Base-by-base conservation (phyloP, 2,797 vertebrate species). In the Diplodus puntazzo region DNA sequence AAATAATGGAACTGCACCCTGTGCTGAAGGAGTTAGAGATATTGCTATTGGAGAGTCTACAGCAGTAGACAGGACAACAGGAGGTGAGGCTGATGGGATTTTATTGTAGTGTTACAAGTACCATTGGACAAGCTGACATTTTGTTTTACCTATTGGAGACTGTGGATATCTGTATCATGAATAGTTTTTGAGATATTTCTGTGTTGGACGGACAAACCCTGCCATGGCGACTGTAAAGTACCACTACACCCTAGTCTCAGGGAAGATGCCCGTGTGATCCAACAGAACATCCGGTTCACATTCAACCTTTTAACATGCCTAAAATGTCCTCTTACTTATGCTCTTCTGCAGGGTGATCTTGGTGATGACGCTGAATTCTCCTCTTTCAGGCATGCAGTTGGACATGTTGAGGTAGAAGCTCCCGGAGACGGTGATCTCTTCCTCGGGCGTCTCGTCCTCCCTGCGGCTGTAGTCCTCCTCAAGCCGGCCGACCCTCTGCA, bases 351-450 rank as follows among this genome's bases (percentile, higher is more conserved):
- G 87, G 0, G 95, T 94, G 87, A 99, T 93, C 91, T 91, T 70
- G 81, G 96, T 95, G 71, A 96, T 81, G 53, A 97, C 85, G 13
- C 91, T 86, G 83, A 99, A 95, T 69, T 79, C 70, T 1, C 88
- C 88, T 2, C 1, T 80, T 17, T 91, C 72, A 0, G 96, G 94
- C 70, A 90, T 93, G 17, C 98, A 99, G 94, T 98, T 99, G 82
- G 97, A 97, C 93, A 98, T 85, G 68, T 99, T 99, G 54, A 99
- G 93, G 95, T 96, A 99, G 93, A 99, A 99, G 75, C 43, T 89
- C 17, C 92, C 89, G 0, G 81, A 75, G 76, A 95, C 88, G 0
- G 82, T 77, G 17, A 94, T 72, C 18, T 94, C 62, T 3, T 72
- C 50, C 0, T 94, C 93, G 0, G 95, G 90, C 1, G 53, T 59